Base-by-base conservation (phyloP, 2,888 invertebrate genomes). In the Dione vanillae region DNA sequence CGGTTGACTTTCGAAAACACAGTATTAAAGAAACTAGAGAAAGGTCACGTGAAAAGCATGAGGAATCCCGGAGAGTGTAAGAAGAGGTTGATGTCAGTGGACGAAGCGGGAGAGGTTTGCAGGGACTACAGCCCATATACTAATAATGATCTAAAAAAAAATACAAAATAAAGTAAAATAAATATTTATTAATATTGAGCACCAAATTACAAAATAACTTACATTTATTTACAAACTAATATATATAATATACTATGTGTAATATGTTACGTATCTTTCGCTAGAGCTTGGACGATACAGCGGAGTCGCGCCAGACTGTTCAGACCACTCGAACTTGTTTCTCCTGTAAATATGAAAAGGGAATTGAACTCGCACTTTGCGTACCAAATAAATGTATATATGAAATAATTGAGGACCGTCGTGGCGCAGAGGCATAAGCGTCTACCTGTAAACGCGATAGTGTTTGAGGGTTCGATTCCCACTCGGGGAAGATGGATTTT, bases 241-340 rank as follows among this genome's bases (percentile, higher is more conserved):
- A 16, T 37, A 62, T 11, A 41, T 12, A 54, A 37, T 37, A 54
- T 27, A n/a, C n/a, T n/a, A n/a, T n/a, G n/a, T 54, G 9, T 12
- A 40, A 11, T 64, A 58, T 43, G 11, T 87, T 82, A 88, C 47
- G 83, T 80, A 74, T 88, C 85, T 70, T 92, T 90, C 11, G 94
- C 93, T 72, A 96, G 94, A 69, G 95, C 96, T 85, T 96, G 96
- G 0, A 96, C 96, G 75, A 96, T 96, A 79, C 96, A 94, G 54
- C 95, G 94, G 16, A 96, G 89, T 45, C 96, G 93, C 71, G 96
- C 96, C 52, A 96, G 85, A 77, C 96, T 96, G 82, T 94, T 94
- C 5, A 93, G 92, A 0, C 90, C 91, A 65, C 88, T 92, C 0
- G 81, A 71, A 2, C 78, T 71, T 9, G 74, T 76, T 7, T 91